Evolutionary conservation across 2,888 invertebrate species (phyloP), one percentile per base, ranked within the genome.

Genomic region (Callimorpha dominula): DNA sequence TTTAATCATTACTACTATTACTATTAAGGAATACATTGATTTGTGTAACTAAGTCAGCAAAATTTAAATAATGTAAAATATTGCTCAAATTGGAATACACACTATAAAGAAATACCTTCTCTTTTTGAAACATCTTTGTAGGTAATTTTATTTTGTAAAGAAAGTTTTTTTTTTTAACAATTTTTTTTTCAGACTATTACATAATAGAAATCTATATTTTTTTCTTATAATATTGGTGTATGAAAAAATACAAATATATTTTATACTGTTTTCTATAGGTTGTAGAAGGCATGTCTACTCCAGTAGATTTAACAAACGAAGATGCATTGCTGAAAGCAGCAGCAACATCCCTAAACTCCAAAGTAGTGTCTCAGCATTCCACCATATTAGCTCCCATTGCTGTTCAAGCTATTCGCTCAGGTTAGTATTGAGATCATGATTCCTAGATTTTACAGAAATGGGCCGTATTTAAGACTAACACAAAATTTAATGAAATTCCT

Each of bases 351-450:
- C 96, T 99, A 14, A 99, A 99, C 94, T 99, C 99, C 0, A 99
- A 99, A 96, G 99, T 99, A 52, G 99, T 99, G 0, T 99, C 99
- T 0, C 99, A 99, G 92, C 99, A 99, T 90, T 99, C 99, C 42
- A 98, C 98, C 89, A 97, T 98, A 52, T 95, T 99, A 85, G 99
- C 99, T 54, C 99, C 99, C 2, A 97, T 99, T 90, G 99, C 99
- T 79, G 99, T 99, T 0, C 98, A 99, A 92, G 99, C 99, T 67
- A 99, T 99, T 65, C 96, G 99, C 78, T 98, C 98, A 92, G 97
- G 99, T 86, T 96, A 85, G 88, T 86, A 17, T 63, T 31, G 31
- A 15, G 11, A 15, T 49, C 40, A 52, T 43, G 49, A 20, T 4
- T 49, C 42, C 42, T 65, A 60, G 20, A 6, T 14, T 60, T 60